Percentiles rank a stretch among this genome's conserved stretches.
phyloP scores from a whole-genome alignment of 2,888 invertebrate species.

The Sisyra nigra region DNA sequence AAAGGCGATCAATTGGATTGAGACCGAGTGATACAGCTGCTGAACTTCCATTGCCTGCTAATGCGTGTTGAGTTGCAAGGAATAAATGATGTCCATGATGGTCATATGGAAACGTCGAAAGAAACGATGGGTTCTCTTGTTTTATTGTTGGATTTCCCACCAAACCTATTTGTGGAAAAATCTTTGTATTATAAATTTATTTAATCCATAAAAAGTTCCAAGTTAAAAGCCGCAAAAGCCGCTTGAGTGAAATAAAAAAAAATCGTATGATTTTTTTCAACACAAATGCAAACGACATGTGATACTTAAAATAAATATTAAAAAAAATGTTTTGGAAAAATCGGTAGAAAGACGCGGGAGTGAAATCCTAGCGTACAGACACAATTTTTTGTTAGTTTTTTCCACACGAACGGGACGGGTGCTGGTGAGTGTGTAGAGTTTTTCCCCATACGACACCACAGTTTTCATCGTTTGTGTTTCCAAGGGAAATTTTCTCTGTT shows the following conservation, averaged over 20 bases:
- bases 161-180: background rate
- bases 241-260: background rate
- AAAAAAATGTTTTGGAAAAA: too few relatives aligned
- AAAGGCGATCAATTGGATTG: slow-evolving; percentile 43
- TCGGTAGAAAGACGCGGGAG: too few relatives aligned
- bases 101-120: slow-evolving; percentile 14
- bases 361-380: too few relatives aligned
- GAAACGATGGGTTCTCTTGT: slow-evolving; percentile 1
- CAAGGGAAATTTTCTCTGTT: too few relatives aligned
- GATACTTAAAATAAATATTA: too few relatives aligned
- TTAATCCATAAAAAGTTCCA: background rate
- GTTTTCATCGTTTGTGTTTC: too few relatives aligned
- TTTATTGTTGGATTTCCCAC: background rate
- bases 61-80: slow-evolving; percentile 12
- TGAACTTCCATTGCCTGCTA: slow-evolving; percentile 25
- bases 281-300: background rate
- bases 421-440: too few relatives aligned
- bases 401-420: too few relatives aligned
- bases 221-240: background rate
- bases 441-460: too few relatives aligned
- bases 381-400: too few relatives aligned
- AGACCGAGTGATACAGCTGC: slow-evolving; percentile 28
- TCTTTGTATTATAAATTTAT: background rate
- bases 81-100: slow-evolving; percentile 6
- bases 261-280: background rate